phyloP scores from a whole-genome alignment of 2,113 vertebrate species.

The Melanerpes formicivorus region DNA sequence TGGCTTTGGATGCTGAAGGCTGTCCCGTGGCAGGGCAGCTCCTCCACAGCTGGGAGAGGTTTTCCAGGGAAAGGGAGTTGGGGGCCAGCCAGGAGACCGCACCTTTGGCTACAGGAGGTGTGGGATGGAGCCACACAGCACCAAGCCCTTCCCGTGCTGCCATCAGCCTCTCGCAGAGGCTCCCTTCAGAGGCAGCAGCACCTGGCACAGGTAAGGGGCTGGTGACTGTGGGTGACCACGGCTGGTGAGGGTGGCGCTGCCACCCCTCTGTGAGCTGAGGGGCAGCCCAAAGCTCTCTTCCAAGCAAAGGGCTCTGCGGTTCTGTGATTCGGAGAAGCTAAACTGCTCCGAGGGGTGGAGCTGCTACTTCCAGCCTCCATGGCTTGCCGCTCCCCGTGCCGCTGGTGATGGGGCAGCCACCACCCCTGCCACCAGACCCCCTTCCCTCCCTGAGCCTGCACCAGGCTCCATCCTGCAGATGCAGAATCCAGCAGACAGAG shows the following conservation, averaged over 20 bases:
- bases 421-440: background rate
- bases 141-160: accelerated
- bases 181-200: accelerated
- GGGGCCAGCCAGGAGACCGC: accelerated
- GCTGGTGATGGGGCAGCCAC: background rate
- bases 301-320: background rate
- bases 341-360: background rate
- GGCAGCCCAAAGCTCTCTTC: background rate
- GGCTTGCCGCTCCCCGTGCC: accelerated
- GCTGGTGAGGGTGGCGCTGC: no score
- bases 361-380: background rate
- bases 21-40: background rate
- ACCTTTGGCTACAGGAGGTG: background rate
- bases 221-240: no score
- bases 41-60: background rate
- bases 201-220: background rate
- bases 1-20: background rate
- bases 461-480: accelerated
- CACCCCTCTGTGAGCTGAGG: no score
- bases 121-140: background rate
- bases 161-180: background rate
- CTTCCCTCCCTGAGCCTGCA: background rate
- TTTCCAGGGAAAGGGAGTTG: background rate
- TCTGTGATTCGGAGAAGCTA: background rate
- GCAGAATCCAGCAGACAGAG: background rate